Evolutionary conservation across 2,888 invertebrate species (phyloP), one percentile per base, ranked within the genome.

Genomic region (Ernsta delagoae): DNA sequence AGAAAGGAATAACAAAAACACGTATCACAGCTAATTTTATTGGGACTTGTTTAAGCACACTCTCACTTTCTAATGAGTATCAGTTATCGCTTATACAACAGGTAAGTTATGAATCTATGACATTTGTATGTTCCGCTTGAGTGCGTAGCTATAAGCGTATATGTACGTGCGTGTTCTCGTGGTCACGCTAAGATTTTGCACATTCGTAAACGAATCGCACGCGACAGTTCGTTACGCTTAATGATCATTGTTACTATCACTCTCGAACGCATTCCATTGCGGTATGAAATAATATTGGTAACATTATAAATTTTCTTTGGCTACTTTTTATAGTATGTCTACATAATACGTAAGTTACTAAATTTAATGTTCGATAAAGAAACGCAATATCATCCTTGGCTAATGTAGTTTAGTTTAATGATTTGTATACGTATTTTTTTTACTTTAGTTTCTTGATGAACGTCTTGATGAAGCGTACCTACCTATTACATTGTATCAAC

Each of bases 251-350:
- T 67, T 60, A 67, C 66, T 67, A 67, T 67, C 60, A 54, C 66
- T 67, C 66, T 67, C 66, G 54, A 67, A 67, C 43, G 66, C 66
- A 67, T 67, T 67, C 66, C 66, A 41, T 43, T 48, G 41, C 3
- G 54, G 34, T 60, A 61, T 67, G 34, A 61, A 67, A 67, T 67
- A 67, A 61, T 54, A 53, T 36, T 36, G 31, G 54, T 60, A 66
- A 60, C 24, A 61, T 43, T 56, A 7, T 45, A 24, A 24, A 24
- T 1, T 24, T 24, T 24, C 24, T 24, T 24, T 24, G 24, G 24
- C 24, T 3, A 24, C 24, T 24, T 24, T 24, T 24, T 39, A 6
- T 7, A 41, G 39, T 41, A 7, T 7, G 39, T 41, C 8, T 41
- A 41, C 7, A 41, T 8, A 41, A 7, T 41, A 41, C 39, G 8